Conservation (phyloP, 2,888 invertebrate species). For the Brenthis hecate region DNA sequence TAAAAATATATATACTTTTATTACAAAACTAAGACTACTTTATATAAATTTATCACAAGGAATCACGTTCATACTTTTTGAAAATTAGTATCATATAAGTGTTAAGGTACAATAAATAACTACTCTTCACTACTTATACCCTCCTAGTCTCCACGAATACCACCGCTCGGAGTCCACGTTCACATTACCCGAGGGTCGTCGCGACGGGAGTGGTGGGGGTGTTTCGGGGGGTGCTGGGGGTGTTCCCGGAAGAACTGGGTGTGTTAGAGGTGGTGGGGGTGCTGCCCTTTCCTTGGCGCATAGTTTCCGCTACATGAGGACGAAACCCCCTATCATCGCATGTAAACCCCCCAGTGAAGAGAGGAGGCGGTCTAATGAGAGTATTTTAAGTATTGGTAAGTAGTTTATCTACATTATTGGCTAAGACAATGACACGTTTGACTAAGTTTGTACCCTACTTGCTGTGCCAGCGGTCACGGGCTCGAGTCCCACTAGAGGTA, state of each 20-base stretch:
- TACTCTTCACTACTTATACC: too few relatives aligned
- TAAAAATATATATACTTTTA: too few relatives aligned
- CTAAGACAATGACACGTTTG: too few relatives aligned
- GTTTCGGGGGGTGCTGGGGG: neutral
- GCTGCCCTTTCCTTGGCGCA: constrained; percentile 82
- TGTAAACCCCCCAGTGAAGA: constrained; percentile 93
- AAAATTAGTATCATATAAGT: too few relatives aligned
- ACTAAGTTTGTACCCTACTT: too few relatives aligned
- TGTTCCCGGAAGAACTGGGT: too few relatives aligned
- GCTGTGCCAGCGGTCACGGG: too few relatives aligned
- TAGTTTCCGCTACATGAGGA: constrained; percentile 93
- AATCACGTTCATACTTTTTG: too few relatives aligned
- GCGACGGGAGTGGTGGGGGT: neutral
- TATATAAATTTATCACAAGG: too few relatives aligned
- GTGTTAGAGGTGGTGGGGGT: neutral
- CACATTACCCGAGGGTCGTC: constrained; percentile 83
- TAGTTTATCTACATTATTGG: constrained; percentile 22
- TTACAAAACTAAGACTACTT: too few relatives aligned
- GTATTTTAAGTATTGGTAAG: constrained; percentile 82
- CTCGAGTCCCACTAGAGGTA: too few relatives aligned
- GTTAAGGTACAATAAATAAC: too few relatives aligned
- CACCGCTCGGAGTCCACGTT: constrained; percentile 91
- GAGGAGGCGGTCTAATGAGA: constrained; percentile 78
- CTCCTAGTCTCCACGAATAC: constrained; percentile 85
- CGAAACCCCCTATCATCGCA: constrained; percentile 93